Evolutionary conservation across 2,113 vertebrate genomes (phyloP).

Genomic region (Myxocyprinus asiaticus): DNA sequence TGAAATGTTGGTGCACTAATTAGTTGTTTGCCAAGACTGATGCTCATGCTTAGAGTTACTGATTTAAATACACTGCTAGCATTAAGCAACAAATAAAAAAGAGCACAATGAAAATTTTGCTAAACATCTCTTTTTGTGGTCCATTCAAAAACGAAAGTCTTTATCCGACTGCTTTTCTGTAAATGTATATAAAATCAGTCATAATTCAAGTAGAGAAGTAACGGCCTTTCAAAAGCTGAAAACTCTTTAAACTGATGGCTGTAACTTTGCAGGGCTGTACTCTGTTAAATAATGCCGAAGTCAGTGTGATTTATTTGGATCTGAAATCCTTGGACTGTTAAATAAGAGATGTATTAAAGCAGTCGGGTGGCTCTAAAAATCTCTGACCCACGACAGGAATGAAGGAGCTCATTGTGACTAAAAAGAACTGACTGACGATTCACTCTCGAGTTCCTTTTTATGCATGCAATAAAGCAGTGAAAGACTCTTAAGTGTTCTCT

Average conservation of each 20-base stretch:
- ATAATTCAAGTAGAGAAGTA: not conserved
- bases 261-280: not conserved
- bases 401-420: not conserved
- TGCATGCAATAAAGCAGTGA: not conserved
- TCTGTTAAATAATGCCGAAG: not conserved
- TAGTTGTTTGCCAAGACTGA: no score
- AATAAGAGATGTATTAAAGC: constrained; percentile 22
- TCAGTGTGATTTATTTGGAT: not conserved
- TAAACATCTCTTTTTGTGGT: no score
- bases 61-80: no score
- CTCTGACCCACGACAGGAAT: not conserved
- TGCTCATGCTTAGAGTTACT: no score
- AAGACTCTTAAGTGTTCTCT: not conserved
- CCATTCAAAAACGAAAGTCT: no score
- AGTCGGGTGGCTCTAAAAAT: not conserved
- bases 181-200: no score
- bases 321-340: not conserved
- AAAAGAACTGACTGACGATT: not conserved
- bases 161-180: no score
- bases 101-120: no score
- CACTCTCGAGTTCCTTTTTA: not conserved
- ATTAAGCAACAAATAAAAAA: no score
- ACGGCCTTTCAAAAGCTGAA: not conserved
- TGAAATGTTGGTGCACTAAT: no score
- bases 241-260: not conserved